Conservation (phyloP, 2,797 vertebrate species). For the Anniella stebbinsi region DNA sequence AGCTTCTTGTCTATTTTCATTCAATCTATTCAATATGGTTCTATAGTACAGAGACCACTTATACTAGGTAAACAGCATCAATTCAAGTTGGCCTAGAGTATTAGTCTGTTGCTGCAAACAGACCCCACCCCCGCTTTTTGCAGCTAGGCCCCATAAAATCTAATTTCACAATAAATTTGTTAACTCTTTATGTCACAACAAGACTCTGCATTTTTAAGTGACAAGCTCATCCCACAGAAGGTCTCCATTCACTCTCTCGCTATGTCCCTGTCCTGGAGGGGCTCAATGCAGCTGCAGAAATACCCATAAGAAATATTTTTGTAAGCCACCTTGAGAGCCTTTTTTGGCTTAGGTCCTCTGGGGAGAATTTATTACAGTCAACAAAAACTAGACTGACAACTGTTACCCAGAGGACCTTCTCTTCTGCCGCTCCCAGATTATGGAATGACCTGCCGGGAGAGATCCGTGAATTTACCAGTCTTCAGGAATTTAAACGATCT, state of each 20-base stretch:
- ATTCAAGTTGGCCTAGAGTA: not conserved
- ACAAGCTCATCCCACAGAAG: not conserved
- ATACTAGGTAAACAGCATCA: not conserved
- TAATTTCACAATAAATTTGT: not conserved
- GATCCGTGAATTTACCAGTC: no score
- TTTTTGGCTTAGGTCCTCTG: no score
- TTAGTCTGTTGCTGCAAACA: not conserved
- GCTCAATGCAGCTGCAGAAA: no score
- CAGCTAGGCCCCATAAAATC: not conserved
- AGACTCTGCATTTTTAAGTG: not conserved
- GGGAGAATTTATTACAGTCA: no score
- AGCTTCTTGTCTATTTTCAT: not conserved
- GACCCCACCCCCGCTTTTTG: not conserved
- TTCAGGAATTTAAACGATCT: no score
- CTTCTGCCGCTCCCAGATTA: no score
- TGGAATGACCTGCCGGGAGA: no score
- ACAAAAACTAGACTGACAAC: no score
- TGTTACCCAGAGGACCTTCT: no score
- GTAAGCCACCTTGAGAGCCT: no score
- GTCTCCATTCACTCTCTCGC: not conserved
- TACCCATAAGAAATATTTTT: no score
- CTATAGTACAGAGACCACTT: not conserved
- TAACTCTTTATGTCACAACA: not conserved
- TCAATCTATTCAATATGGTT: not conserved
- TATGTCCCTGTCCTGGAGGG: not conserved